A percentile compares a stretch with the other conserved stretches of the same genome.
Conservation (phyloP, 2,888 invertebrate species). For the Iselma pallidipennis region DNA sequence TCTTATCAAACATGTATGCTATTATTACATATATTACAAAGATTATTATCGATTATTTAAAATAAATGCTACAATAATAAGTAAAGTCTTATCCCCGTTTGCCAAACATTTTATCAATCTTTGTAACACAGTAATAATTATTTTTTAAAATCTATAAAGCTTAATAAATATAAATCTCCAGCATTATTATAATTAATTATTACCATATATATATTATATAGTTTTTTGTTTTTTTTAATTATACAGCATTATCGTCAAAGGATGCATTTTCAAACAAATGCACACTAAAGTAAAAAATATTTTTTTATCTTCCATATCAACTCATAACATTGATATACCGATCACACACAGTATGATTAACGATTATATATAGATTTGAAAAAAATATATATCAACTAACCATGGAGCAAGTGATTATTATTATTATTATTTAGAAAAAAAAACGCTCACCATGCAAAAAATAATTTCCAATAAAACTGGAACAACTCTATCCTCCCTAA, state of each 20-base stretch:
- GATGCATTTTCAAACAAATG: constrained; percentile 59
- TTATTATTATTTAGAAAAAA: constrained; percentile 9
- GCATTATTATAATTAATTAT: constrained; percentile 19
- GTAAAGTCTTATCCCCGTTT: too few relatives aligned
- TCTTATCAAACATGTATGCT: constrained; percentile 19
- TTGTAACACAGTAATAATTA: constrained; percentile 20
- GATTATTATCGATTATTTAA: constrained; percentile 14
- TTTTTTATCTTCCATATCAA: too few relatives aligned
- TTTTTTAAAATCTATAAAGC: constrained; percentile 21
- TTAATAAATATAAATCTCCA: constrained; percentile 25
- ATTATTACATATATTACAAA: constrained; percentile 24
- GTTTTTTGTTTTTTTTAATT: constrained; percentile 4
- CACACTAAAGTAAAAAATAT: constrained; percentile 45
- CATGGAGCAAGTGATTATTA: constrained; percentile 18
- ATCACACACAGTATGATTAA: constrained; percentile 60
- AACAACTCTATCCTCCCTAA: constrained; percentile 38
- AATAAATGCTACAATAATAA: constrained; percentile 17
- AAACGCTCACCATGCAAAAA: not conserved
- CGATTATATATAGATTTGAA: too few relatives aligned
- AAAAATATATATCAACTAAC: constrained; percentile 43
- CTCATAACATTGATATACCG: constrained; percentile 58
- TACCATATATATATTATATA: constrained; percentile 17
- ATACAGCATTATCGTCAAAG: constrained; percentile 21
- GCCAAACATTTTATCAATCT: constrained; percentile 12
- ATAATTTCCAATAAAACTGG: constrained; percentile 58